Percentiles rank a stretch among this genome's conserved stretches.
phyloP scores from a whole-genome alignment of 2,888 invertebrate genomes.

The Rotaria magnacalcarata region DNA sequence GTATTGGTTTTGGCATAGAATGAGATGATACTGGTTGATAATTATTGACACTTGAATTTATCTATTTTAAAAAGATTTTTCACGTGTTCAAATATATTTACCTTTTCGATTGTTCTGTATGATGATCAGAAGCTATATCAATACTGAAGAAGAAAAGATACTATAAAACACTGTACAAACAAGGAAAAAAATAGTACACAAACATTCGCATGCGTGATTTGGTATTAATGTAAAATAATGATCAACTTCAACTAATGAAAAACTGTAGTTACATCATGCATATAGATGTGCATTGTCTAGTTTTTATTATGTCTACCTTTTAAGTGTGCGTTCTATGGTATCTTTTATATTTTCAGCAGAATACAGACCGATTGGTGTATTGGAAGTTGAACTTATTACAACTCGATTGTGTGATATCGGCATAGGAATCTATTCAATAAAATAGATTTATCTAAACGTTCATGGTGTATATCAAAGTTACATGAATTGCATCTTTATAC shows the following conservation, averaged over 20 bases:
- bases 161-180: too few relatives aligned
- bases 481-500: too few relatives aligned
- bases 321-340: conserved; percentile 39
- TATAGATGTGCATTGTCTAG: too few relatives aligned
- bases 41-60: neutral
- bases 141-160: neutral
- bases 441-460: too few relatives aligned
- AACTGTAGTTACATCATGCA: too few relatives aligned
- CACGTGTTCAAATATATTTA: neutral
- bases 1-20: neutral
- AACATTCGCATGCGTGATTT: neutral
- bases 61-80: neutral
- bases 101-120: neutral
- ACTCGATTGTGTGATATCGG: conserved; percentile 38
- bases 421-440: conserved; percentile 31
- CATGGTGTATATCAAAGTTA: too few relatives aligned
- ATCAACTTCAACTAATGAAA: neutral
- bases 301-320: conserved; percentile 34
- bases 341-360: conserved; percentile 44
- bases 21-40: neutral
- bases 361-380: conserved; percentile 44
- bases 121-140: neutral
- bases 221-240: neutral
- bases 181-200: neutral
- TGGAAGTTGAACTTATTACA: conserved; percentile 39